Evolutionary conservation across 2,113 vertebrate genomes (phyloP).

Genomic region (Anser cygnoides): DNA sequence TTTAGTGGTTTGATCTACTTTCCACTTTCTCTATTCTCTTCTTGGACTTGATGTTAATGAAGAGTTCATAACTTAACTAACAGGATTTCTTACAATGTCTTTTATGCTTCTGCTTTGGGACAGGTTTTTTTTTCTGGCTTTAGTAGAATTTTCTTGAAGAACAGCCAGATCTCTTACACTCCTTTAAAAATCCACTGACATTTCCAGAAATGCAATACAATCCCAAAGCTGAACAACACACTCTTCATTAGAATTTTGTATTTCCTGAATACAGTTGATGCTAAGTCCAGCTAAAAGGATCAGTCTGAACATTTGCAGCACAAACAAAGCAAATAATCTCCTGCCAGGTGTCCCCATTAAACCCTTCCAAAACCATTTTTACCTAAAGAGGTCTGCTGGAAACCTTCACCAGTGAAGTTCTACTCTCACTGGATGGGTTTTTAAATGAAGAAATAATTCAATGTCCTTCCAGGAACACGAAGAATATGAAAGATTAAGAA

Average conservation of each 20-base stretch:
- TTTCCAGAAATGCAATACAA: not conserved
- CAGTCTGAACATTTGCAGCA: not conserved
- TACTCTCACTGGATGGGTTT: not conserved
- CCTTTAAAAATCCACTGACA: not conserved
- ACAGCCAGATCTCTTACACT: not conserved
- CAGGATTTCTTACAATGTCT: not conserved
- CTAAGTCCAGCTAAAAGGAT: not conserved
- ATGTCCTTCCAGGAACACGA: not conserved
- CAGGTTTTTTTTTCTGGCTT: not conserved
- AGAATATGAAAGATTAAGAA: not conserved
- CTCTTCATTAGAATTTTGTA: not conserved
- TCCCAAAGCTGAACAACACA: not conserved
- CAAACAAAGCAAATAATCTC: not conserved
- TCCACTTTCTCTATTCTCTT: not conserved
- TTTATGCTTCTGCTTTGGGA: not conserved
- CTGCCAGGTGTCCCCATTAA: not conserved
- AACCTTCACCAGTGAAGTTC: not conserved
- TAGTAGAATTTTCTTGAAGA: not conserved
- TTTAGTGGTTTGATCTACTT: not conserved
- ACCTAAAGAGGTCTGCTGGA: not conserved
- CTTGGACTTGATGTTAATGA: not conserved
- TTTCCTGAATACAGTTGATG: not conserved
- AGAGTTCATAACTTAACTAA: not conserved
- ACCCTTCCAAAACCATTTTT: not conserved
- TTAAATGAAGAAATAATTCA: not conserved